Evolutionary conservation across 2,113 vertebrate genomes (phyloP), one percentile per base, ranked within the genome.

Genomic region (Daphoenositta chrysoptera): DNA sequence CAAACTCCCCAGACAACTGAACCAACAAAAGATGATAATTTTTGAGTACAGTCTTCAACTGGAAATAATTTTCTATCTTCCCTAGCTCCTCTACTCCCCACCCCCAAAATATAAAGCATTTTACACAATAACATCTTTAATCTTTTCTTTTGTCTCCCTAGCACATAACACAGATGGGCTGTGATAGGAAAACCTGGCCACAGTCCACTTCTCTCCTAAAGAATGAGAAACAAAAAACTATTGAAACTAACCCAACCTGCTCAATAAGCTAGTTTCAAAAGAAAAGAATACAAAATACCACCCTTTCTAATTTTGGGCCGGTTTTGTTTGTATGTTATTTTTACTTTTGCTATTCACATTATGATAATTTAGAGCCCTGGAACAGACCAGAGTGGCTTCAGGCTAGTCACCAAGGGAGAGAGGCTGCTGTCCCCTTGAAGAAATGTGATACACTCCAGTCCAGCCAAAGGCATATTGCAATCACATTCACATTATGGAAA

Each of bases 51-150:
- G 42, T 72, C 83, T 95, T 97, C 90, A 92, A 96, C 96, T 97
- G 94, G 96, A 97, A 97, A 97, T 95, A 97, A 97, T 97, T 96
- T 96, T 93, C 94, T 91, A n/a, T 88, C 86, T 93, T 97, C 64
- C 64, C 24, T 44, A 83, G 35, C 44, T 90, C 64, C 31, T 70
- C 44, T 65, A 30, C 26, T 76, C 53, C 24, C 31, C n/a, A 78
- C 5, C 16, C 58, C n/a, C 24, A 83, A 93, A 94, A 96, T 89
- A 93, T 40, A 94, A 93, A 96, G 65, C 63, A 82, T 96, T 97
- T 95, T 86, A 78, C 51, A 82, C 71, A 68, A 45, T 83, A 94
- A 93, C 39, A 73, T 96, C 93, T 97, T 97, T 96, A 97, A 97
- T 96, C 96, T 94, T 96, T 92, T 96, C 94, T 87, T 87, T 91